Percentiles rank a stretch among this genome's conserved stretches.
Evolutionary conservation across 2,113 vertebrate species (phyloP).

Genomic region (Catharus bicknelli): DNA sequence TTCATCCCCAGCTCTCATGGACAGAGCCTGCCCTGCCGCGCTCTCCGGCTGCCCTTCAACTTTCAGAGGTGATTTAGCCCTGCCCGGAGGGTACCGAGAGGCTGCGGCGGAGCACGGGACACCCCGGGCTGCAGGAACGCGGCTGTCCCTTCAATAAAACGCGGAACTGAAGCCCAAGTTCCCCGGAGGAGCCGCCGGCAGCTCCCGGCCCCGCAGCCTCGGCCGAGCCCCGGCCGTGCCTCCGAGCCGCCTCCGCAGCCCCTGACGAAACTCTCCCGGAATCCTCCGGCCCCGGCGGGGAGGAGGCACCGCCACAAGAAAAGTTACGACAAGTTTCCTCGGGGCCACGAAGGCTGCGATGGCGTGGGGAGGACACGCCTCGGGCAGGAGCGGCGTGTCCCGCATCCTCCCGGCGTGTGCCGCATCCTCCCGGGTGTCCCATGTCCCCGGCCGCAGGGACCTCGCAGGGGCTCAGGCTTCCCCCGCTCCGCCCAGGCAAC

Average conservation of each 20-base stretch:
- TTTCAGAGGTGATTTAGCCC: not conserved
- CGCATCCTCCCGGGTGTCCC: not conserved
- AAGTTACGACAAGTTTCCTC: not conserved
- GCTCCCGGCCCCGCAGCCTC: not conserved
- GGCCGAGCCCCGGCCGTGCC: not conserved
- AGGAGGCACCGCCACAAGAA: not conserved
- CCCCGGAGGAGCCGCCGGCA: not conserved
- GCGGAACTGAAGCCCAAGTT: conserved; percentile 2
- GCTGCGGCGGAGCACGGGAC: not conserved
- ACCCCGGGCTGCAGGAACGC: not conserved
- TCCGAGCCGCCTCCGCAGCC: not conserved
- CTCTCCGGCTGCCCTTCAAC: not conserved
- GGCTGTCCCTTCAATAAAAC: not conserved
- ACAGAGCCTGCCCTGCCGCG: fast-evolving
- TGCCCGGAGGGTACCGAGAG: fast-evolving
- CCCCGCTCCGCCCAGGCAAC: not conserved
- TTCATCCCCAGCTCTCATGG: not conserved
- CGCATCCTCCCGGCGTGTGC: not conserved
- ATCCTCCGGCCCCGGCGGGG: not conserved
- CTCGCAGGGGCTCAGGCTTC: not conserved
- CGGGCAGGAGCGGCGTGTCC: not conserved
- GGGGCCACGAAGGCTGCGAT: not conserved
- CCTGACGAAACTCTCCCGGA: not conserved
- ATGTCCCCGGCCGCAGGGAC: not conserved
- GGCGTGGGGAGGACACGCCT: not conserved